Conservation (phyloP, 2,888 invertebrate genomes). For the Napeogenes sylphis region DNA sequence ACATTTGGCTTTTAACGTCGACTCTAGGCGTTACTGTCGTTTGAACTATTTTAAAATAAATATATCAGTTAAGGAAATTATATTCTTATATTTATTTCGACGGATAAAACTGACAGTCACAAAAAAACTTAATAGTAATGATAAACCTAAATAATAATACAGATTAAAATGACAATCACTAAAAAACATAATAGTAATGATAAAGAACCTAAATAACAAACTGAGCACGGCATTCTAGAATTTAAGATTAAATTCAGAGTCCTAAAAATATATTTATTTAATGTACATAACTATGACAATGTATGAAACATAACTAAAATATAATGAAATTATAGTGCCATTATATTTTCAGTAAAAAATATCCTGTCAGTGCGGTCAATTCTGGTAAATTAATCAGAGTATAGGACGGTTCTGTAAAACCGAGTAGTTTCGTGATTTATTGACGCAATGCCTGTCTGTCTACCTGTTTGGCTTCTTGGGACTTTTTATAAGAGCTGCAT, state of each 20-base stretch:
- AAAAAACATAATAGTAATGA: not conserved
- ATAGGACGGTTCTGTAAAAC: conserved; percentile 57
- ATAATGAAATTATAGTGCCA: not conserved
- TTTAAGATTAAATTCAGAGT: no score
- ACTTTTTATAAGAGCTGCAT: conserved; percentile 7
- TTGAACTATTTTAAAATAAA: conserved; percentile 3
- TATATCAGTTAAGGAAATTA: not conserved
- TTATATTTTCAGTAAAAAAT: conserved; percentile 11
- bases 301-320: no score
- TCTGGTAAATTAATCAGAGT: conserved; percentile 62
- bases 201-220: no score
- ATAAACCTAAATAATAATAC: no score
- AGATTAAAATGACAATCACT: not conserved
- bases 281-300: no score
- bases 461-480: conserved; percentile 52
- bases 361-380: conserved; percentile 35
- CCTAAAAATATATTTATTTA: no score
- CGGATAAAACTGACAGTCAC: not conserved
- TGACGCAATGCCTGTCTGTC: conserved; percentile 54
- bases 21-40: conserved; percentile 4
- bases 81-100: not conserved
- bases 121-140: not conserved
- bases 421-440: conserved; percentile 63
- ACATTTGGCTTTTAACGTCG: conserved; percentile 9
- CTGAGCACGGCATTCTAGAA: no score